Percentiles rank a stretch among this genome's conserved stretches.
Conservation (phyloP, 2,888 invertebrate genomes). For the Eupithecia pulchellata region DNA sequence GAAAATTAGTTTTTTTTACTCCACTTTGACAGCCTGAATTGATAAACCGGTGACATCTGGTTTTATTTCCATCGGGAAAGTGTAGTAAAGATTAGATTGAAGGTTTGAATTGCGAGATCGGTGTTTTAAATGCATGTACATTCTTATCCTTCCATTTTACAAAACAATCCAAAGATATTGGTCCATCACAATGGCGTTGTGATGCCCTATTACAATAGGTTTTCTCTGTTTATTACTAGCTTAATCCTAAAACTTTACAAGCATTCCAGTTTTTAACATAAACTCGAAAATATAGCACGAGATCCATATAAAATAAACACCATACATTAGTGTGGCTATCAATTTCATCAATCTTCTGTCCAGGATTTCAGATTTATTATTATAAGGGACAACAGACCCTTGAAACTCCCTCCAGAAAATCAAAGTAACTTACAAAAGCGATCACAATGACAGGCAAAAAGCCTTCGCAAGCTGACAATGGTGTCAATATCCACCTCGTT, state of each 20-base stretch:
- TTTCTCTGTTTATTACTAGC: too few relatives aligned
- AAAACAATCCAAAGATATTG: not conserved
- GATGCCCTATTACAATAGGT: too few relatives aligned
- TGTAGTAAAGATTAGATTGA: conserved; percentile 5
- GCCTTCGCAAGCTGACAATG: not conserved
- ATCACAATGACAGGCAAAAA: conserved; percentile 2
- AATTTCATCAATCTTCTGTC: not conserved
- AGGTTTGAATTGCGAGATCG: not conserved
- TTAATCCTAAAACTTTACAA: not conserved
- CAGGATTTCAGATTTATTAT: not conserved
- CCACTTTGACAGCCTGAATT: conserved; percentile 20
- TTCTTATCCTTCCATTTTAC: not conserved
- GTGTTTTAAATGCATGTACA: not conserved
- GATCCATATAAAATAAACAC: not conserved
- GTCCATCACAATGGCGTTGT: not conserved
- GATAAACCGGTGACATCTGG: conserved; percentile 7
- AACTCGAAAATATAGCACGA: not conserved
- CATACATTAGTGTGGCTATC: not conserved
- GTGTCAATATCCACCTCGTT: conserved; percentile 8
- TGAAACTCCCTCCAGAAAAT: not conserved
- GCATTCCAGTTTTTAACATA: not conserved
- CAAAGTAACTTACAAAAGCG: conserved; percentile 8
- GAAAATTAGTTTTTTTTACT: conserved; percentile 44
- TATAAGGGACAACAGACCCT: not conserved
- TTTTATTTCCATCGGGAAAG: not conserved